A percentile compares a stretch with the other conserved stretches of the same genome.
phyloP scores from a whole-genome alignment of 2,113 vertebrate genomes.

The Amia ocellicauda region DNA sequence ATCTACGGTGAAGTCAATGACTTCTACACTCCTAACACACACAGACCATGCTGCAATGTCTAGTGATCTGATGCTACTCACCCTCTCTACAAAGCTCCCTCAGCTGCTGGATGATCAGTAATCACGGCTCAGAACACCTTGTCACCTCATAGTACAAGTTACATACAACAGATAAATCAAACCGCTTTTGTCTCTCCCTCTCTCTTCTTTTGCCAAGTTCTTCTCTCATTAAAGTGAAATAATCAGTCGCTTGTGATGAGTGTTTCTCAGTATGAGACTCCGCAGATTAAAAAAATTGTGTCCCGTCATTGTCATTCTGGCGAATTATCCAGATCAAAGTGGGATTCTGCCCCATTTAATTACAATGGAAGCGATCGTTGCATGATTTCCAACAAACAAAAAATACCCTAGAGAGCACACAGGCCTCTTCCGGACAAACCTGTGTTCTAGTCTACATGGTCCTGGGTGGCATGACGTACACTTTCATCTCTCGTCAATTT shows the following conservation, averaged over 20 bases:
- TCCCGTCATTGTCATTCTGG: constrained; percentile 20
- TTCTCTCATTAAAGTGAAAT: background rate
- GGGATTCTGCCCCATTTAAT: constrained; percentile 31
- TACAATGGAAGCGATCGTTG: constrained; percentile 19
- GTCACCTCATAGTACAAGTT: too few relatives aligned
- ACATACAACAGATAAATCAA: constrained; percentile 8
- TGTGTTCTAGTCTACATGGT: background rate
- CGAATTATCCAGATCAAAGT: constrained; percentile 42
- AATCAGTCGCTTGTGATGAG: background rate
- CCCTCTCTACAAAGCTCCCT: too few relatives aligned
- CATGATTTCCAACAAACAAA: background rate
- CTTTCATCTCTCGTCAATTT: background rate
- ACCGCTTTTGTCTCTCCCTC: constrained; percentile 15
- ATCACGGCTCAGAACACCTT: too few relatives aligned
- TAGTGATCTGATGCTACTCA: too few relatives aligned
- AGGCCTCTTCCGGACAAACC: background rate
- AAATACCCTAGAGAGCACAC: background rate
- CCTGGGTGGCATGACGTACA: background rate
- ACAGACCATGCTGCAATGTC: too few relatives aligned
- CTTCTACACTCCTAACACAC: too few relatives aligned
- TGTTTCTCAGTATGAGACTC: too few relatives aligned
- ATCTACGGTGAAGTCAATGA: background rate
- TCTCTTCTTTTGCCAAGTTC: background rate
- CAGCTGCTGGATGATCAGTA: too few relatives aligned
- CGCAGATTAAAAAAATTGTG: too few relatives aligned